A percentile compares a stretch with the other conserved stretches of the same genome.
Evolutionary conservation across 1,140 invertebrate species (phyloP).

Genomic region (Sesamia nonagrioides): DNA sequence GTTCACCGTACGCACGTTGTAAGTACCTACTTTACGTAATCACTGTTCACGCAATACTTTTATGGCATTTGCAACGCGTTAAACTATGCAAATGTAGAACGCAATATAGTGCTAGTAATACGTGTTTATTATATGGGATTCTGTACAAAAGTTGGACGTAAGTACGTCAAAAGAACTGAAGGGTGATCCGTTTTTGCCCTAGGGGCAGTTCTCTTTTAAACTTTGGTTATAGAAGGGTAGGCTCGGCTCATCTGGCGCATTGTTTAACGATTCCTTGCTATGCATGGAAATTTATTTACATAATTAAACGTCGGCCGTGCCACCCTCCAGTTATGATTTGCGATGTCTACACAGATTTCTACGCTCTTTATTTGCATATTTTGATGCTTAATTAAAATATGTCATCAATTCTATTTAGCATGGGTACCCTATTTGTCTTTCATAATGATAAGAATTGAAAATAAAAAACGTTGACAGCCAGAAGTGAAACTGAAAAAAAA

Average conservation of each 20-base stretch:
- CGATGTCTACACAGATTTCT: constrained; percentile 78
- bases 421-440: background rate
- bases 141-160: constrained; percentile 16
- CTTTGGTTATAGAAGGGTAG: constrained; percentile 76
- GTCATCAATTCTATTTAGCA: constrained; percentile 18
- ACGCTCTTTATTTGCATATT: constrained; percentile 80
- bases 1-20: constrained; percentile 56
- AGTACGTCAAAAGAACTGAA: constrained; percentile 64
- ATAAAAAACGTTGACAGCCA: too few species aligned
- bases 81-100: constrained; percentile 18
- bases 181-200: constrained; percentile 68
- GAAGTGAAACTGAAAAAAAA: too few species aligned
- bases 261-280: constrained; percentile 81
- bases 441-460: background rate
- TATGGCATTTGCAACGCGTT: constrained; percentile 26
- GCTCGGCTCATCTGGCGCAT: constrained; percentile 79
- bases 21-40: constrained; percentile 60
- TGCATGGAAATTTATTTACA: constrained; percentile 86
- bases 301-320: constrained; percentile 80
- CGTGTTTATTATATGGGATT: constrained; percentile 15
- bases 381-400: constrained; percentile 77
- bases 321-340: constrained; percentile 81
- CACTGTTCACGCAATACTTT: constrained; percentile 51
- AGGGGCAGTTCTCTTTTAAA: constrained; percentile 79
- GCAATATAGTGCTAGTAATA: constrained; percentile 17